Evolutionary conservation across 2,113 vertebrate species (phyloP).

Genomic region (Lagopus muta): DNA sequence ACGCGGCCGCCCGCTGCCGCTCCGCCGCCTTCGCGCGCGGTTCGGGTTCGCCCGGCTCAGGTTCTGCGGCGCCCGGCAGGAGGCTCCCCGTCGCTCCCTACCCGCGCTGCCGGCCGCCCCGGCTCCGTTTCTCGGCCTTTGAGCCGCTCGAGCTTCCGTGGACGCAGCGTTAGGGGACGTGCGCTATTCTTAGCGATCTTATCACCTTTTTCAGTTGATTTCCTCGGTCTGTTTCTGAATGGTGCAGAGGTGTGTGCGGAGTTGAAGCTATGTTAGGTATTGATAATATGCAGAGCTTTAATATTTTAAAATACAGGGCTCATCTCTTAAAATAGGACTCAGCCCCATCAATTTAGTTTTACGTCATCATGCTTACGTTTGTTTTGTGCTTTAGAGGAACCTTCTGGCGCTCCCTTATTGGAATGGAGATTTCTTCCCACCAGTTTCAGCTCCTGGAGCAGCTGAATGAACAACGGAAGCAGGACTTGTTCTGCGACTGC

Average conservation of each 20-base stretch:
- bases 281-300: rapidly evolving
- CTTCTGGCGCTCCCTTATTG: background rate
- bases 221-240: background rate
- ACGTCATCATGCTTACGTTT: background rate
- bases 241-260: background rate
- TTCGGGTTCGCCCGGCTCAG: background rate
- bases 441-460: conserved; percentile 91
- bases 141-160: rapidly evolving
- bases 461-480: conserved; percentile 89
- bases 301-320: background rate
- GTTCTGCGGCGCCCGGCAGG: rapidly evolving
- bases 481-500: conserved; percentile 93
- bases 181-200: background rate
- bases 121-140: rapidly evolving
- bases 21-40: background rate
- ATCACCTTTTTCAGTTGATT: background rate
- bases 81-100: rapidly evolving
- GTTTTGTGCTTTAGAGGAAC: background rate
- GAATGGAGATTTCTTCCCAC: conserved; percentile 92
- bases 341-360: background rate
- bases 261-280: rapidly evolving
- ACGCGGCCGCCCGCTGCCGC: background rate
- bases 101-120: no score
- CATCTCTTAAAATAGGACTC: background rate
- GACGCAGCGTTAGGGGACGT: rapidly evolving